These are phyloP conservation scores for Coenonympha arcania DNA, from an alignment of 2,888 invertebrate species.

Conservation along the genomic window DNA sequence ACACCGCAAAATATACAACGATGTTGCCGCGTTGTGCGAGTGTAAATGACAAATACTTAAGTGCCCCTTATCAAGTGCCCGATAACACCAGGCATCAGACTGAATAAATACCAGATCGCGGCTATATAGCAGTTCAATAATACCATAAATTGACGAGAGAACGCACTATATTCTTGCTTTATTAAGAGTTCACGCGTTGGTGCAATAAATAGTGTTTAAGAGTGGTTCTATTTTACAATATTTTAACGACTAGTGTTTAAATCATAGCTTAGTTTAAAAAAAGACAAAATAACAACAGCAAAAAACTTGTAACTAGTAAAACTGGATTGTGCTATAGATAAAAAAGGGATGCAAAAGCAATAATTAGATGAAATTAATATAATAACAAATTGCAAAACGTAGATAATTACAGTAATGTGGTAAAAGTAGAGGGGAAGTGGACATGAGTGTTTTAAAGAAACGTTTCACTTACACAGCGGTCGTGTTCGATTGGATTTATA, in stretches of 20 bases:
- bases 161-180: not conserved
- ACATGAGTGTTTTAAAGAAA: not conserved
- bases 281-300: no score
- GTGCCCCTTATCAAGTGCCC: conserved; percentile 54
- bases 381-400: no score
- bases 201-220: not conserved
- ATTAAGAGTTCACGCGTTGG: not conserved
- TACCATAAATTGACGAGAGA: conserved; percentile 12
- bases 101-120: conserved; percentile 51
- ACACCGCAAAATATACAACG: not conserved
- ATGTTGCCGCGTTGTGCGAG: conserved; percentile 22
- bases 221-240: no score
- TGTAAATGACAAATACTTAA: conserved; percentile 50
- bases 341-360: not conserved
- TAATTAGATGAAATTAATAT: no score
- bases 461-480: not conserved
- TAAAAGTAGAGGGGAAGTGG: conserved; percentile 1
- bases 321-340: no score
- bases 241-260: no score
- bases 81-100: conserved; percentile 56
- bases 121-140: conserved; percentile 20
- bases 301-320: no score
- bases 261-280: no score
- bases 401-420: not conserved
- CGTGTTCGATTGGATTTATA: conserved; percentile 2